phyloP scores from a whole-genome alignment of 2,888 invertebrate species.

The Tribolium freemani region DNA sequence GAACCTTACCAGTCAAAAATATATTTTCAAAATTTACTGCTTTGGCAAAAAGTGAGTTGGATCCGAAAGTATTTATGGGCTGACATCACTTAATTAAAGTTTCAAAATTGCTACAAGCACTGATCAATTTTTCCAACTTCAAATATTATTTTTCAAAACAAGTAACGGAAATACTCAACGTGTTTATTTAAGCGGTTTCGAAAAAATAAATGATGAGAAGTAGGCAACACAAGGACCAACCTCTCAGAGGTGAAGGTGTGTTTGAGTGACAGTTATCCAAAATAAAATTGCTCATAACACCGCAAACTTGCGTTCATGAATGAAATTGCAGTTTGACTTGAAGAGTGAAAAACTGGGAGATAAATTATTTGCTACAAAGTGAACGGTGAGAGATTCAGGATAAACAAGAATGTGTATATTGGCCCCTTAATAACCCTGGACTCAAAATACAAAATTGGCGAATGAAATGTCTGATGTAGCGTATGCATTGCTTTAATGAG shows the following conservation, averaged over 20 bases:
- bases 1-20: not conserved
- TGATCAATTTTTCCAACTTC: not conserved
- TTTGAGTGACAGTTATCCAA: no score
- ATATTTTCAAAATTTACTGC: not conserved
- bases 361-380: conserved; percentile 3
- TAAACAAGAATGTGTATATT: conserved; percentile 5
- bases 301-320: not conserved
- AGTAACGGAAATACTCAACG: not conserved
- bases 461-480: conserved; percentile 8
- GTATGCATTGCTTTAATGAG: conserved; percentile 25
- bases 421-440: not conserved
- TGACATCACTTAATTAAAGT: not conserved
- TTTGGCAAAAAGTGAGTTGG: not conserved
- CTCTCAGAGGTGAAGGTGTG: no score
- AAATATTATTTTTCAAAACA: not conserved
- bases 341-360: not conserved
- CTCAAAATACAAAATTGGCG: conserved; percentile 14
- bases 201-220: not conserved
- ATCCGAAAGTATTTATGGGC: not conserved
- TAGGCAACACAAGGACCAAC: no score
- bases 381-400: not conserved
- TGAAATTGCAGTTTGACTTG: not conserved
- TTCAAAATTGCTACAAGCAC: not conserved
- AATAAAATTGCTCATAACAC: not conserved
- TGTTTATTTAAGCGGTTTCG: not conserved